These are phyloP conservation scores for Hypselothyrea guttata DNA, from an alignment of 2,888 invertebrate genomes.

Conservation along the genomic window DNA sequence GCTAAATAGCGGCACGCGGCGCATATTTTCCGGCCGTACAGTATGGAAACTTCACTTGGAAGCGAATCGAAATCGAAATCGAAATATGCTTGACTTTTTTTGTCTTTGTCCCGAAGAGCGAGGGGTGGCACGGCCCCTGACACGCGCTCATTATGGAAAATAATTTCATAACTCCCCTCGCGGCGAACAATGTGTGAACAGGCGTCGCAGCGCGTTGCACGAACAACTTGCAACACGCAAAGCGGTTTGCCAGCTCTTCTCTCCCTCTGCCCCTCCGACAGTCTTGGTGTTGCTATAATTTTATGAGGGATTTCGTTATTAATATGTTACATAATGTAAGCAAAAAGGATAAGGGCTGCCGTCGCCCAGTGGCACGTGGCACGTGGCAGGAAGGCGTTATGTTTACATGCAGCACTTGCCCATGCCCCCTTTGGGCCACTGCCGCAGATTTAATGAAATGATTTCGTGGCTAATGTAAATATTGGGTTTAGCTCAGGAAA, in stretches of 20 bases:
- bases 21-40: slow-evolving; percentile 60
- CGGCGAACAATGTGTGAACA: slow-evolving; percentile 55
- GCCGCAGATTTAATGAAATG: slow-evolving; percentile 66
- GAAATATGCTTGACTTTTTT: slow-evolving; percentile 70
- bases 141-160: slow-evolving; percentile 79
- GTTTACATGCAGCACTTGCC: slow-evolving; percentile 71
- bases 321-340: slow-evolving; percentile 68
- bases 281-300: slow-evolving; percentile 75
- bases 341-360: slow-evolving; percentile 29
- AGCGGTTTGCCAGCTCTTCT: slow-evolving; percentile 21
- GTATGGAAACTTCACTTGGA: slow-evolving; percentile 11
- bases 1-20: slow-evolving; percentile 82
- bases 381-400: slow-evolving; percentile 81
- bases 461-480: slow-evolving; percentile 79
- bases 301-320: slow-evolving; percentile 79
- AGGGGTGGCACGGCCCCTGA: slow-evolving; percentile 36
- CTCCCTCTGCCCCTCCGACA: neutral
- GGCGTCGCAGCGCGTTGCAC: slow-evolving; percentile 36
- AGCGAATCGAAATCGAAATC: slow-evolving; percentile 35
- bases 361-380: slow-evolving; percentile 41
- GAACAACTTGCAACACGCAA: slow-evolving; percentile 54
- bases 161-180: slow-evolving; percentile 82
- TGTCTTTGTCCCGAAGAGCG: slow-evolving; percentile 2
- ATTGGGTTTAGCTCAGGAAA: slow-evolving; percentile 39
- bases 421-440: slow-evolving; percentile 2